Evolutionary conservation across 2,113 vertebrate genomes (phyloP).

Genomic region (Prolemur simus): DNA sequence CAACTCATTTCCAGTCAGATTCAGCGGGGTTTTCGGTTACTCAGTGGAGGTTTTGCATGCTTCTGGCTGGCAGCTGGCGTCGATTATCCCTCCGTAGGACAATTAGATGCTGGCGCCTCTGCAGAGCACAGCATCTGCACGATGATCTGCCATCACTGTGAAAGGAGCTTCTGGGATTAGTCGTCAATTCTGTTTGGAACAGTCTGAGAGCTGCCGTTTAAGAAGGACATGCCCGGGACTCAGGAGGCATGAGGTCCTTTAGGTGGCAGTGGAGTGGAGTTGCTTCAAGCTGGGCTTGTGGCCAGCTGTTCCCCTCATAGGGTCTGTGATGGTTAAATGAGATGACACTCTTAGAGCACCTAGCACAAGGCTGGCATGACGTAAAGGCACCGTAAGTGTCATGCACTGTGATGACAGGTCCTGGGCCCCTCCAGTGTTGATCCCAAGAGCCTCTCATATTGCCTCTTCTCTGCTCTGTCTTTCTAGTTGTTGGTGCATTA

Average conservation of each 20-base stretch:
- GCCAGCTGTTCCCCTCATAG: background rate
- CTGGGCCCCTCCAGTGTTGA: background rate
- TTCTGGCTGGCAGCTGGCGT: conserved; percentile 30
- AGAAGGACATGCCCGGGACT: background rate
- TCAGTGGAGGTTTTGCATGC: background rate
- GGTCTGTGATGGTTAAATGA: background rate
- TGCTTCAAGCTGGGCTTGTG: background rate
- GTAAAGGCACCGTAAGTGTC: background rate
- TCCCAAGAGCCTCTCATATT: background rate
- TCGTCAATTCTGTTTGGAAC: conserved; percentile 49
- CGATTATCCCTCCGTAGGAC: conserved; percentile 17
- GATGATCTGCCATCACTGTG: background rate
- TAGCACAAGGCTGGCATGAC: background rate
- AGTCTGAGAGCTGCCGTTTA: background rate
- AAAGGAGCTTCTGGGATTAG: conserved; percentile 44
- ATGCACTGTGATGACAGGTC: background rate
- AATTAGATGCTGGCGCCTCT: background rate
- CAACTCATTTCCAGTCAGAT: conserved; percentile 20
- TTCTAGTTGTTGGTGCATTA: background rate
- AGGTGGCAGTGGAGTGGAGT: background rate
- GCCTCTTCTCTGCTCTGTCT: background rate
- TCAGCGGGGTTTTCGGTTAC: background rate
- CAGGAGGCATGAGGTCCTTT: background rate
- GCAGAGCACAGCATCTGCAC: background rate
- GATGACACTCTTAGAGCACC: background rate